Evolutionary conservation across 2,113 vertebrate species (phyloP).

Genomic region (Heterochromis multidens): DNA sequence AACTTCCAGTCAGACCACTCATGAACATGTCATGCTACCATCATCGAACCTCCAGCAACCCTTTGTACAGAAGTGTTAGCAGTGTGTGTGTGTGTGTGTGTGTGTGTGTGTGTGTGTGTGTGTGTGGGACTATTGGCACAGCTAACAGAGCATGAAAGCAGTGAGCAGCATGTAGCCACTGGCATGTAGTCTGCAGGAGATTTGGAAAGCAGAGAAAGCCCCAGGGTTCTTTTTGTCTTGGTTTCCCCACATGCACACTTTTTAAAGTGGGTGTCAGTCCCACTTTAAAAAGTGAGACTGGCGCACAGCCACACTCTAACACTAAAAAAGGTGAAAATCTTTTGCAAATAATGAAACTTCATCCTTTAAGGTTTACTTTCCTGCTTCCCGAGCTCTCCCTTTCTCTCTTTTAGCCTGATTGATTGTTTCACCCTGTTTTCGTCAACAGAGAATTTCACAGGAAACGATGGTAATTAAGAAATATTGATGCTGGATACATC

Average conservation of each 20-base stretch:
- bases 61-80: conserved; percentile 33
- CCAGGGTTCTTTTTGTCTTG: conserved; percentile 20
- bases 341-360: conserved; percentile 45
- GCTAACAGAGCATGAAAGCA: conserved; percentile 42
- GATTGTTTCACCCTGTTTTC: conserved; percentile 62
- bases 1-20: neutral
- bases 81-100: neutral
- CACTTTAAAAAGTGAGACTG: too few relatives aligned
- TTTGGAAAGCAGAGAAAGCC: conserved; percentile 31
- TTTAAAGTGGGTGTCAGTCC: conserved; percentile 23
- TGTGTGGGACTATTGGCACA: conserved; percentile 26
- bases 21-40: neutral
- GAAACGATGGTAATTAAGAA: conserved; percentile 74
- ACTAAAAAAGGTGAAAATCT: conserved; percentile 39
- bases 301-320: conserved; percentile 17
- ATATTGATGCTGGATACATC: conserved; percentile 73
- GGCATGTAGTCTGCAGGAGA: conserved; percentile 31
- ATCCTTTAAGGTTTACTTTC: conserved; percentile 36
- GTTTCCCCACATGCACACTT: conserved; percentile 15
- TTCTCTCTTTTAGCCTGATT: conserved; percentile 36
- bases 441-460: conserved; percentile 74
- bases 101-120: neutral
- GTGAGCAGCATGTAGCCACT: conserved; percentile 44
- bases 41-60: neutral
- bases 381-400: conserved; percentile 30